phyloP scores from a whole-genome alignment of 30 jellyfish, hydroid and myxozoan genomes.

The Turritopsis dohrnii region DNA sequence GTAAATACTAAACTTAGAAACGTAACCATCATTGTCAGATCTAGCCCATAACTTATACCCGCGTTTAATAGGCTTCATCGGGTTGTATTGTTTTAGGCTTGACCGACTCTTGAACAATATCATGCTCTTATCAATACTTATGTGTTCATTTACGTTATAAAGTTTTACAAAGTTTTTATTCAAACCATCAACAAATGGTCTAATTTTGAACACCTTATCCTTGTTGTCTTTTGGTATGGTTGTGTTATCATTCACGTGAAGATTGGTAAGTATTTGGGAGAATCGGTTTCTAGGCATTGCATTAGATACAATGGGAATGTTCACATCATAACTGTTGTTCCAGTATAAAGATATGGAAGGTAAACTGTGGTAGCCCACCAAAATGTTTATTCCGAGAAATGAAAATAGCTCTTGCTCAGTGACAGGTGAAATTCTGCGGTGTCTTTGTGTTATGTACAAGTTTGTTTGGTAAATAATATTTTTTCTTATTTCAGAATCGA shows the following conservation, averaged over 20 bases:
- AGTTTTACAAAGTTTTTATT: slow-evolving; percentile 40
- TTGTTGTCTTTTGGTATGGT: slow-evolving; percentile 51
- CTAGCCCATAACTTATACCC: slow-evolving; percentile 67
- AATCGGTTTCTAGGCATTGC: slow-evolving; percentile 37
- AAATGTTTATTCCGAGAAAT: slow-evolving; percentile 40
- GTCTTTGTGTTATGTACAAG: slow-evolving; percentile 34
- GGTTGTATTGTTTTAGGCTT: slow-evolving; percentile 57
- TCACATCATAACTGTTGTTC: slow-evolving; percentile 25
- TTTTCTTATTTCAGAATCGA: slow-evolving; percentile 36
- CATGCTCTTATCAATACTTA: slow-evolving; percentile 63
- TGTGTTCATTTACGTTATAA: slow-evolving; percentile 41
- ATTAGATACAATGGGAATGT: slow-evolving; percentile 37
- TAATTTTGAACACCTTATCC: slow-evolving; percentile 42
- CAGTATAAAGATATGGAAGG: slow-evolving; percentile 19
- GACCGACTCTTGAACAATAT: slow-evolving; percentile 51
- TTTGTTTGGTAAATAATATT: slow-evolving; percentile 44
- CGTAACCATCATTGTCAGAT: slow-evolving; percentile 73
- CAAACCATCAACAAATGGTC: slow-evolving; percentile 45
- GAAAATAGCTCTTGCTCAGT: slow-evolving; percentile 36
- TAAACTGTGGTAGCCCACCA: slow-evolving; percentile 56
- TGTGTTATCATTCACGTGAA: slow-evolving; percentile 50
- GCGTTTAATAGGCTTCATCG: slow-evolving; percentile 56
- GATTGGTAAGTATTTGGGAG: slow-evolving; percentile 29
- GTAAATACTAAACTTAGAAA: slow-evolving; percentile 55
- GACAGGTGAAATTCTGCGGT: slow-evolving; percentile 28